A percentile compares a stretch with the other conserved stretches of the same genome.
These are phyloP conservation scores for Noturus placidus DNA, from an alignment of 2,113 vertebrate species.

Conservation along the genomic window DNA sequence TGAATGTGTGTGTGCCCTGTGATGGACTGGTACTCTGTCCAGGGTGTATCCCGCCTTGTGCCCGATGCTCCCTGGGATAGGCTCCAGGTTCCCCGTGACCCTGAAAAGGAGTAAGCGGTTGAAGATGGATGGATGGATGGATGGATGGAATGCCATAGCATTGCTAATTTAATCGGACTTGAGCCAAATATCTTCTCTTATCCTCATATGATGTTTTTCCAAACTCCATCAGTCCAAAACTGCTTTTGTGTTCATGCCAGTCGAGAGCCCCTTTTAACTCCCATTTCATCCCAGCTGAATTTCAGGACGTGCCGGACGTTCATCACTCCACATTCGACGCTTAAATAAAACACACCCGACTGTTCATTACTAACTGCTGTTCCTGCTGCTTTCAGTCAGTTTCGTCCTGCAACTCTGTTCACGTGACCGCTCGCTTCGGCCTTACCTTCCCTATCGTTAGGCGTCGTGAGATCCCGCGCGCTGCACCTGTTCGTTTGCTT, in stretches of 20 bases:
- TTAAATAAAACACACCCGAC: neutral
- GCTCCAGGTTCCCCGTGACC: no score
- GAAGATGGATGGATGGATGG: no score
- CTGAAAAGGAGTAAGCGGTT: no score
- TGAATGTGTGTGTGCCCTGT: no score
- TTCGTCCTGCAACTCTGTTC: neutral
- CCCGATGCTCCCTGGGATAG: no score
- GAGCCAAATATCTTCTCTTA: neutral
- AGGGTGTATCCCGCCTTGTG: no score
- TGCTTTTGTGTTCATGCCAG: neutral
- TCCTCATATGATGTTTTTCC: neutral
- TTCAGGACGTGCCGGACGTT: neutral
- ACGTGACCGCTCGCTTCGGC: neutral
- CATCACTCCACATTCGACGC: neutral
- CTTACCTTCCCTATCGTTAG: neutral
- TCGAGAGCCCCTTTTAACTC: neutral
- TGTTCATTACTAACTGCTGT: neutral
- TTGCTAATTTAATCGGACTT: neutral
- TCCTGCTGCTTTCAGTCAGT: neutral
- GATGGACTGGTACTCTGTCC: no score
- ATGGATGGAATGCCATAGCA: no score
- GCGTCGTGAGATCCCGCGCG: no score
- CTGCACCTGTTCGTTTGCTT: neutral
- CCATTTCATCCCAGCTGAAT: neutral
- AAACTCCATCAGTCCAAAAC: neutral